A percentile compares a stretch with the other conserved stretches of the same genome.
These are phyloP conservation scores for Seira sanloemensis DNA, from an alignment of 2,888 invertebrate genomes.

Conservation along the genomic window DNA sequence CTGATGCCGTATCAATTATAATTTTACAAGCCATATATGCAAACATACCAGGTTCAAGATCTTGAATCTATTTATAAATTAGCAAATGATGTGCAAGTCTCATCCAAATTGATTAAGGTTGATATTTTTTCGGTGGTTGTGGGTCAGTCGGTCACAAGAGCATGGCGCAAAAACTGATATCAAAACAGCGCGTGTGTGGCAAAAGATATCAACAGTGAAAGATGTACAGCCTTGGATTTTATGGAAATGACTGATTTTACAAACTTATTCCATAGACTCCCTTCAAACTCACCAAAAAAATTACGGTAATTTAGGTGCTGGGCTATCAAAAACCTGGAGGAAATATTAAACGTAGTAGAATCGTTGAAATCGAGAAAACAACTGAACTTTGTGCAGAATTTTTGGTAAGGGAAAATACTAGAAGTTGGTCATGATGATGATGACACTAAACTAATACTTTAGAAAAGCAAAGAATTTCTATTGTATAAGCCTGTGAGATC, in stretches of 20 bases:
- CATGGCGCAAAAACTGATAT: neutral
- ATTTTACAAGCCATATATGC: neutral
- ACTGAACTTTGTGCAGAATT: neutral
- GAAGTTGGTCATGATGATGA: neutral
- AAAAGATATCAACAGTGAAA: neutral
- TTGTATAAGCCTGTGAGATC: neutral
- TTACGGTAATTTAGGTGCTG: too few relatives aligned
- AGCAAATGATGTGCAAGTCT: neutral
- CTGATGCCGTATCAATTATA: neutral
- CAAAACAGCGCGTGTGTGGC: neutral
- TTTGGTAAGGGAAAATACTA: neutral
- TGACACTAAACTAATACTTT: neutral
- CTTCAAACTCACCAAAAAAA: too few relatives aligned
- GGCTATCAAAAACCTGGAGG: neutral
- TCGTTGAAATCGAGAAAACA: conserved; percentile 1
- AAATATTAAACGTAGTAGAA: neutral
- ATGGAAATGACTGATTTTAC: too few relatives aligned
- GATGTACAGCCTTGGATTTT: conserved; percentile 19
- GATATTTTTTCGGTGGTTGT: conserved; percentile 17
- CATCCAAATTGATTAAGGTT: neutral
- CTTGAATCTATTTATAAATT: neutral
- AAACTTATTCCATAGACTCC: too few relatives aligned
- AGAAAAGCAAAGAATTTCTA: neutral
- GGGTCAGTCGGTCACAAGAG: conserved; percentile 56
- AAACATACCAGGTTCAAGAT: neutral